phyloP scores from a whole-genome alignment of 2,113 vertebrate species.

The Thomomys bottae region DNA sequence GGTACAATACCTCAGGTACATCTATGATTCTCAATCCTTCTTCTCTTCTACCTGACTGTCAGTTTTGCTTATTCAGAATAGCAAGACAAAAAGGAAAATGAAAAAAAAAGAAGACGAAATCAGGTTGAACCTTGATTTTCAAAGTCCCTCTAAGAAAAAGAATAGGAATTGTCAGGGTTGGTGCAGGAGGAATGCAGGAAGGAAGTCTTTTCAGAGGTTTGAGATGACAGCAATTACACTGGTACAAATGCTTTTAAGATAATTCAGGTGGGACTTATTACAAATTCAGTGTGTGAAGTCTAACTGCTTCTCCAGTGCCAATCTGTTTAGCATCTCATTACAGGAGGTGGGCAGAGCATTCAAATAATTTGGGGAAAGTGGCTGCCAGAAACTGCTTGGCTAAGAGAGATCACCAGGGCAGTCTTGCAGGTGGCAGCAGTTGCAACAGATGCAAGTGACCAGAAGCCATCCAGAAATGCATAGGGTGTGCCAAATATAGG shows the following conservation, averaged over 20 bases:
- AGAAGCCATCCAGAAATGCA: background rate
- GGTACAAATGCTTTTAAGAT: conserved; percentile 70
- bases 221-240: conserved; percentile 72
- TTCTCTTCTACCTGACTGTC: background rate
- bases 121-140: background rate
- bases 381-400: background rate
- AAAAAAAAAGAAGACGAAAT: background rate
- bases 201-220: conserved; percentile 61
- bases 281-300: conserved; percentile 67
- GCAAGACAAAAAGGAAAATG: background rate
- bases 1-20: background rate
- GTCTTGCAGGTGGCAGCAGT: background rate
- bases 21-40: background rate
- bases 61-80: conserved; percentile 37
- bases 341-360: conserved; percentile 47
- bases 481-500: background rate
- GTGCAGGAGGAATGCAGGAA: background rate
- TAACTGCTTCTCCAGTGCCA: conserved; percentile 39
- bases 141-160: conserved; percentile 48
- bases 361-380: conserved; percentile 50
- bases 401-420: background rate
- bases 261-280: conserved; percentile 73
- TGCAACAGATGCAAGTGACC: background rate
- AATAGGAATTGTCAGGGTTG: conserved; percentile 11
- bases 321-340: conserved; percentile 74